phyloP scores from a whole-genome alignment of 2,797 vertebrate species.

The Pteropus rufus region DNA sequence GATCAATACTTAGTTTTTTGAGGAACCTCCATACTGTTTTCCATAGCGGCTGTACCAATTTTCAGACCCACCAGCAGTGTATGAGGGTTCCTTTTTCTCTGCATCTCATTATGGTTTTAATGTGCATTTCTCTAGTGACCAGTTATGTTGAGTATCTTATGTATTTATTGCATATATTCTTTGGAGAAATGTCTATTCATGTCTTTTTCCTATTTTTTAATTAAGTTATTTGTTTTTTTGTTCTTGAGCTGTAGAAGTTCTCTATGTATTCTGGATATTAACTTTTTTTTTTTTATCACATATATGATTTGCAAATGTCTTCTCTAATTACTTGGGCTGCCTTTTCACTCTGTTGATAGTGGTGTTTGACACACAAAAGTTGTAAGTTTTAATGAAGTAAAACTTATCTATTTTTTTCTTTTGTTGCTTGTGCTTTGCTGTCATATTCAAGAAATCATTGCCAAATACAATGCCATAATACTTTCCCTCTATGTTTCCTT shows the following conservation, averaged over 20 bases:
- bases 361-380: background rate
- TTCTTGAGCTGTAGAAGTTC: background rate
- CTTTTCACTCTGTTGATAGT: background rate
- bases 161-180: background rate
- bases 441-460: background rate
- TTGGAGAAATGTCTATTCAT: background rate
- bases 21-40: too few relatives aligned
- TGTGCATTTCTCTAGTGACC: background rate
- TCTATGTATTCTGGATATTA: background rate
- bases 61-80: too few relatives aligned
- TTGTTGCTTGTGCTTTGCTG: background rate
- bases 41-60: too few relatives aligned
- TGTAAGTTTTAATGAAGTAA: background rate
- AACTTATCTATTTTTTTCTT: background rate
- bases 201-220: background rate
- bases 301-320: background rate
- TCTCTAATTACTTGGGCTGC: background rate
- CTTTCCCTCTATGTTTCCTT: background rate
- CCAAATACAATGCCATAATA: background rate
- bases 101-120: background rate
- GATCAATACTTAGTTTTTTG: too few relatives aligned
- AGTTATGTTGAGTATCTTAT: background rate
- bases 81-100: too few relatives aligned
- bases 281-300: background rate
- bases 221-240: background rate